Base-by-base conservation (phyloP, 1,140 invertebrate species). In the Procambarus virginalis region DNA sequence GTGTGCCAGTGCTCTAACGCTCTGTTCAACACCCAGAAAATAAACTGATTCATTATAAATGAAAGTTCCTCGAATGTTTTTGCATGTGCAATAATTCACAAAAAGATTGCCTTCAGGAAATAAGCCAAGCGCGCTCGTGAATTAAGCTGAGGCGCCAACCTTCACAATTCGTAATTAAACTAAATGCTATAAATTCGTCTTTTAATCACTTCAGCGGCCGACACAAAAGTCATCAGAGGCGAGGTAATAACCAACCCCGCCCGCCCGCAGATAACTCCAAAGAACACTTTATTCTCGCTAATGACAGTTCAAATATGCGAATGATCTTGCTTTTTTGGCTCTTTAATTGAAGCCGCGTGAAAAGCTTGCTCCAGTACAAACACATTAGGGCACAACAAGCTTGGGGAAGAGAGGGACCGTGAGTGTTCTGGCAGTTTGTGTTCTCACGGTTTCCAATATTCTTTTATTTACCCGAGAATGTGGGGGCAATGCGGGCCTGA, bases 281-380 rank as follows among this genome's bases (percentile, higher is more conserved):
- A 64, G 60, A 64, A 64, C 60, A 64, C 60, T 64, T 64, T 64
- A 5, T 17, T 64, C 60, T 64, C 60, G 60, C 60, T 73, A 73
- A 73, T 73, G 68, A 73, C 68, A 34, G n/a, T 34, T n/a, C 68
- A 73, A 73, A 73, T 73, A 73, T 34, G 68, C n/a, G n/a, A 73
- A 64, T 64, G 20, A 64, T 64, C 60, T 17, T 14, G 60, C 12
- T 10, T 64, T 64, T 64, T 20, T 64, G 60, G 4, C 17, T 17
- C 17, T 64, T 64, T 17, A 55, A 17, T 64, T 12, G 17, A 64
- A 17, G 14, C 60, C 12, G 60, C 60, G 60, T 20, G 14, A 64
- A 64, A 64, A 64, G 12, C 60, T 64, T 4, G 60, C 20, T 64
- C 12, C 60, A 14, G 60, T 17, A 64, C 60, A 64, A 20, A 20